phyloP scores from a whole-genome alignment of 1,140 invertebrate genomes.

The Pachypsylla venusta region DNA sequence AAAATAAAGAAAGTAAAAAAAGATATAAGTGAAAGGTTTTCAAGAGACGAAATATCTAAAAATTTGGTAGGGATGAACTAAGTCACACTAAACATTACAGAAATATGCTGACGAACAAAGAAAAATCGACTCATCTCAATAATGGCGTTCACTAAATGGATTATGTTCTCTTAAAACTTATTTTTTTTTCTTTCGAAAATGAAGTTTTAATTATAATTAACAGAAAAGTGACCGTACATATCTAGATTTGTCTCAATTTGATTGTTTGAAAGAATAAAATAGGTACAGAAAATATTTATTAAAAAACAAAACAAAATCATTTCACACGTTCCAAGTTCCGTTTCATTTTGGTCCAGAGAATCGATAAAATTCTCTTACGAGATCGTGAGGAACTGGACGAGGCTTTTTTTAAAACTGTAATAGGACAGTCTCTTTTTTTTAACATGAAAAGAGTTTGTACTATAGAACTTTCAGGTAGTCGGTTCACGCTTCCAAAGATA shows the following conservation, averaged over 20 bases:
- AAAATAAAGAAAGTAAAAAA: not conserved
- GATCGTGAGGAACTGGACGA: slow-evolving; percentile 23
- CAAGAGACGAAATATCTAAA: not conserved
- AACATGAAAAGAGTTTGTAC: slow-evolving; percentile 23
- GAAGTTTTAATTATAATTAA: too few species aligned
- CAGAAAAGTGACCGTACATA: too few species aligned
- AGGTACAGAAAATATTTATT: not conserved
- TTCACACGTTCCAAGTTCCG: not conserved
- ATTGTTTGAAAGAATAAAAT: not conserved
- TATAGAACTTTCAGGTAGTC: slow-evolving; percentile 19
- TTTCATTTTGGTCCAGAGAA: slow-evolving; percentile 6
- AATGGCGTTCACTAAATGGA: too few species aligned
- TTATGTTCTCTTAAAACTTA: too few species aligned
- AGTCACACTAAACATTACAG: not conserved
- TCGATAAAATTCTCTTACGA: slow-evolving; percentile 20
- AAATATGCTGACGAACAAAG: not conserved
- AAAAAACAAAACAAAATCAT: not conserved
- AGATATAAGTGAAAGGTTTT: not conserved
- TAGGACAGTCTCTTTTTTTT: slow-evolving; percentile 23
- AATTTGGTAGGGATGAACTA: slow-evolving; percentile 2
- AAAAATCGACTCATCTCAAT: too few species aligned
- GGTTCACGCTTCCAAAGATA: slow-evolving; percentile 40
- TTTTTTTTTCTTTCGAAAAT: too few species aligned
- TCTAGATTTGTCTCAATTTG: too few species aligned
- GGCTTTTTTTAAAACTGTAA: slow-evolving; percentile 22